Evolutionary conservation across 2,797 vertebrate species (phyloP).

Genomic region (Acropternis orthonyx): DNA sequence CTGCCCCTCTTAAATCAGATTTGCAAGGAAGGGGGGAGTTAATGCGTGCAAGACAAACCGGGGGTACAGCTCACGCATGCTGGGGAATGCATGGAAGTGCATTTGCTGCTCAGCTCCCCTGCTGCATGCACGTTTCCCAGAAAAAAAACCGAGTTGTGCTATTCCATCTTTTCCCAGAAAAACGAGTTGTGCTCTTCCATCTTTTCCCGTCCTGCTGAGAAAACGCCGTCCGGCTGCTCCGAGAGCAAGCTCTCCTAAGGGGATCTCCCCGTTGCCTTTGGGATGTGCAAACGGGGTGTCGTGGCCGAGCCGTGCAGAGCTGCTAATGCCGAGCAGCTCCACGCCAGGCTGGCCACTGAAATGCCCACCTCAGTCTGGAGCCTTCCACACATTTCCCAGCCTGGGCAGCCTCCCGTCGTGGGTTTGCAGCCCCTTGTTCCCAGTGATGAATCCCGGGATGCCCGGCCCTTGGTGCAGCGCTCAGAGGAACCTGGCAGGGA

Average conservation of each 20-base stretch:
- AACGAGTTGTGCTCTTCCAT: neutral
- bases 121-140: neutral
- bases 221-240: too few relatives aligned
- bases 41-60: neutral
- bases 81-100: neutral
- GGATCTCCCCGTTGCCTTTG: too few relatives aligned
- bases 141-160: too few relatives aligned
- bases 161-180: too few relatives aligned
- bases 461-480: neutral
- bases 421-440: neutral
- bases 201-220: too few relatives aligned
- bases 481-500: conserved; percentile 7
- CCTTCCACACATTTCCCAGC: too few relatives aligned
- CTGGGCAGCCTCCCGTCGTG: conserved; percentile 8
- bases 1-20: neutral
- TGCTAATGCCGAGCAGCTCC: too few relatives aligned
- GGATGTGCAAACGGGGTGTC: too few relatives aligned
- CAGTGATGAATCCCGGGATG: neutral
- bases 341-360: too few relatives aligned
- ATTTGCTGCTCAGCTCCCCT: neutral
- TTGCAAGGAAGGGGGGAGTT: neutral
- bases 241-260: too few relatives aligned
- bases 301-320: too few relatives aligned
- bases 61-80: neutral
- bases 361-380: too few relatives aligned